Percentiles rank a stretch among this genome's conserved stretches.
phyloP scores from a whole-genome alignment of 30 jellyfish, hydroid and myxozoan genomes.

The Pelagia noctiluca region DNA sequence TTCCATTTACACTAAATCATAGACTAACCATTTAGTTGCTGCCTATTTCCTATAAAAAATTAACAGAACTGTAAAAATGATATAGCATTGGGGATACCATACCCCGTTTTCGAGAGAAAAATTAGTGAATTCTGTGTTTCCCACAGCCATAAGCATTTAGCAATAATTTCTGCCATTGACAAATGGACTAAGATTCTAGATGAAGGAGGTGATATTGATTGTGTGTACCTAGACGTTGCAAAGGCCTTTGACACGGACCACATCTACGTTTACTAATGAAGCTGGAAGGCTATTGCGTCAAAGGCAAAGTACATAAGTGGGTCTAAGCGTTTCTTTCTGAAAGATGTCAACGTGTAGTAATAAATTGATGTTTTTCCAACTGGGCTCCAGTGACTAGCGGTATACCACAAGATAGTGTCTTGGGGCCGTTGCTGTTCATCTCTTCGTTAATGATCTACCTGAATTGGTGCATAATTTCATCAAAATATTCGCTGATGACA shows the following conservation, averaged over 20 bases:
- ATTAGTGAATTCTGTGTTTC: too few relatives aligned
- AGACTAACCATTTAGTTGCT: too few relatives aligned
- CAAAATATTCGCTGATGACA: slow-evolving; percentile 5
- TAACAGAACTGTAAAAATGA: too few relatives aligned
- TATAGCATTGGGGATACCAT: too few relatives aligned
- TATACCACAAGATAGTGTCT: slow-evolving; percentile 11
- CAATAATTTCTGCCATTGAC: too few relatives aligned
- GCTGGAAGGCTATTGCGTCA: neutral
- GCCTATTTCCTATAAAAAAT: too few relatives aligned
- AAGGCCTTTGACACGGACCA: slow-evolving; percentile 1
- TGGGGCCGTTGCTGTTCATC: neutral
- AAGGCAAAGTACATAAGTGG: neutral
- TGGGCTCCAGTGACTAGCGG: neutral
- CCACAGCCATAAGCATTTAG: too few relatives aligned
- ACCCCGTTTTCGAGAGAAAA: too few relatives aligned
- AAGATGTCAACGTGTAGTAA: neutral
- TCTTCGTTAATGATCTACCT: neutral
- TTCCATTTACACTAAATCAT: too few relatives aligned
- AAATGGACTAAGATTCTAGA: too few relatives aligned
- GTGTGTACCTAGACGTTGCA: neutral
- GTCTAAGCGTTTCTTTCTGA: neutral
- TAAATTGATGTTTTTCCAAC: neutral
- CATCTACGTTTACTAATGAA: neutral
- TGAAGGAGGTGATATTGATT: too few relatives aligned
- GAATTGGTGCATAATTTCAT: slow-evolving; percentile 4